Evolutionary conservation across 2,888 invertebrate species (phyloP), one percentile per base, ranked within the genome.

Genomic region (Exephanes ischioxanthus): DNA sequence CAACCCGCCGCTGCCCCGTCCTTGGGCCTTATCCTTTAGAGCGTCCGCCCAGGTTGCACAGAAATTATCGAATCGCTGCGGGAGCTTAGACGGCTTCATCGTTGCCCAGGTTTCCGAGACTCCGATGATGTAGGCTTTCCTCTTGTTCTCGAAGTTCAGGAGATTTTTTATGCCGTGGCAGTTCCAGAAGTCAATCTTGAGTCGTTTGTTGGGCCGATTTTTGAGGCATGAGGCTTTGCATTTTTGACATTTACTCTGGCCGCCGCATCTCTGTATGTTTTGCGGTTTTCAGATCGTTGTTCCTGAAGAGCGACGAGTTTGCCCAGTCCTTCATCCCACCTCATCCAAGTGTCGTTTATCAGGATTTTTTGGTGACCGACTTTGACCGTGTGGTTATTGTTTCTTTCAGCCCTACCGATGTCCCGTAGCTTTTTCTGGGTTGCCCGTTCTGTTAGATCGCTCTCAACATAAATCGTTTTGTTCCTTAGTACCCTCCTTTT

Each of bases 41-140:
- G 68, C 48, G 19, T 19, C 22, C 0, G 19, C 6, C 68, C 45
- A 45, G 9, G 68, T 22, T 3, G 68, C 45, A 5, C 6, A 41
- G 22, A 19, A 68, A 5, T 14, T 22, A 1, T 45, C 6, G 11
- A 68, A 11, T 26, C 48, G 68, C 3, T 19, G 68, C 14, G 68
- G 48, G 0, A 68, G 68, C 2, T 48, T 68, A 45, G 68, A 3
- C 45, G 45, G 68, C 14, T 19, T 22, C 14, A 22, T 4, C 6
- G 14, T 48, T 4, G 68, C 48, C 68, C 68, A 68, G 4, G 68
- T 68, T 26, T 68, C 68, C 45, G 68, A 48, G 41, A 22, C n/a
- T 48, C 70, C 51, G 14, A 70, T 70, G 22, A 33, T 70, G 14
- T 70, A 51, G 14, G 70, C 48, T 1, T 22, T 51, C 16, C 30